Conservation (phyloP, 2,797 vertebrate genomes). For the Poecile montanus region DNA sequence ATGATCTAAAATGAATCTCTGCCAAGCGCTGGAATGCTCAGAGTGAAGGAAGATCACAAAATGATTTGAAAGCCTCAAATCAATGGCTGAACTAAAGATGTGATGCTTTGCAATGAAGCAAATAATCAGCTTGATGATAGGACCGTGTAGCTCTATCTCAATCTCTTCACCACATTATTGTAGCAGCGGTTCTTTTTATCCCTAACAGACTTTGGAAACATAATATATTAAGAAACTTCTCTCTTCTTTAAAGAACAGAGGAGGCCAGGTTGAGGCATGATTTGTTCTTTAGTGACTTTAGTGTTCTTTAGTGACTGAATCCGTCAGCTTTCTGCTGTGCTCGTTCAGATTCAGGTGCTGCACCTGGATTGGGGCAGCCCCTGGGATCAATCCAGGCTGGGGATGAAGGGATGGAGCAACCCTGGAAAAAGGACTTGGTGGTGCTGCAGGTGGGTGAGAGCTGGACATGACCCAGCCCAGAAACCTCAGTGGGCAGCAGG, state of each 20-base stretch:
- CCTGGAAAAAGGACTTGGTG: neutral
- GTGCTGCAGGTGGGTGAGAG: neutral
- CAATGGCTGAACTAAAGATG: slow-evolving; percentile 57
- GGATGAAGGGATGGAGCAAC: neutral
- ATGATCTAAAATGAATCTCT: slow-evolving; percentile 49
- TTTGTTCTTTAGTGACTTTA: neutral
- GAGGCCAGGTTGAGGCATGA: neutral
- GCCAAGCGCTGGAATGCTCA: neutral
- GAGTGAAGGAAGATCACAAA: slow-evolving; percentile 45
- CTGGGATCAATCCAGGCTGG: neutral
- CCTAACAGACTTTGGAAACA: slow-evolving; percentile 14
- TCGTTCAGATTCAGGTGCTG: neutral
- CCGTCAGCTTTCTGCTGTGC: neutral
- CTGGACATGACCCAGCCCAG: neutral
- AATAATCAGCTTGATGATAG: slow-evolving; percentile 42
- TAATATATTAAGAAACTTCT: neutral
- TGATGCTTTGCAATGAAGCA: slow-evolving; percentile 45
- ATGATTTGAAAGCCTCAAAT: slow-evolving; percentile 48
- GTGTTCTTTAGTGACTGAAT: neutral
- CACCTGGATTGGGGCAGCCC: neutral
- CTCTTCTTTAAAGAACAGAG: neutral
- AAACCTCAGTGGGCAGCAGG: neutral
- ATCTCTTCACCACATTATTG: neutral
- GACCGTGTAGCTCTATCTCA: slow-evolving; percentile 7
- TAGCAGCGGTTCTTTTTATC: neutral